Evolutionary conservation across 2,113 vertebrate genomes (phyloP).

Genomic region (Callipepla squamata): DNA sequence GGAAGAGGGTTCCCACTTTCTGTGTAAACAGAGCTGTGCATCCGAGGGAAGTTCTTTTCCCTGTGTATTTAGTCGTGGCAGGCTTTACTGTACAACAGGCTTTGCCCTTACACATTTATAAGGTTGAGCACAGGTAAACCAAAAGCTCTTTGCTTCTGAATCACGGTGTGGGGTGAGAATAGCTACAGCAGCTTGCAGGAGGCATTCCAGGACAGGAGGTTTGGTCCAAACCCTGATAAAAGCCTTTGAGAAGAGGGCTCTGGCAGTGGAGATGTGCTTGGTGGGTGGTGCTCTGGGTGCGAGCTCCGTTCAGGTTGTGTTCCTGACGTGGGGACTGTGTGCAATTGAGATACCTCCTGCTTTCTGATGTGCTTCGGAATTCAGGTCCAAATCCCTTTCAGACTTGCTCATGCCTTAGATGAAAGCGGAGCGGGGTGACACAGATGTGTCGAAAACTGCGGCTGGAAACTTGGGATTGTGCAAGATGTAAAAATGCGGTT

Average conservation of each 20-base stretch:
- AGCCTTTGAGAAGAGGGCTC: background rate
- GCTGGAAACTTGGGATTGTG: background rate
- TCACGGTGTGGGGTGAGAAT: accelerated
- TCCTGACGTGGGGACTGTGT: accelerated
- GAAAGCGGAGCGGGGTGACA: background rate
- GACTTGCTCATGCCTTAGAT: background rate
- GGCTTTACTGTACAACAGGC: background rate
- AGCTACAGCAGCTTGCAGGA: background rate
- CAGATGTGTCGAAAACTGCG: background rate
- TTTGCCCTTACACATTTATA: background rate
- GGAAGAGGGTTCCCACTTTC: slow-evolving; percentile 13
- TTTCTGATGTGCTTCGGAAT: background rate
- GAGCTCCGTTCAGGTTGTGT: accelerated
- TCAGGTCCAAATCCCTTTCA: slow-evolving; percentile 15
- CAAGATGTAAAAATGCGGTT: background rate
- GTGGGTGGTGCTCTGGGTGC: background rate
- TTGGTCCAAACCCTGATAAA: background rate
- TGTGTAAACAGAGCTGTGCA: background rate
- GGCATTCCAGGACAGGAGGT: background rate
- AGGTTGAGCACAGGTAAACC: background rate
- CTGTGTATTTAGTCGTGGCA: background rate
- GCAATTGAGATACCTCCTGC: background rate
- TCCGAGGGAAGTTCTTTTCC: background rate
- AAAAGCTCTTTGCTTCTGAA: background rate
- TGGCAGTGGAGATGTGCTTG: background rate